Evolutionary conservation across 2,113 vertebrate species (phyloP).

Genomic region (Asarcornis scutulata): DNA sequence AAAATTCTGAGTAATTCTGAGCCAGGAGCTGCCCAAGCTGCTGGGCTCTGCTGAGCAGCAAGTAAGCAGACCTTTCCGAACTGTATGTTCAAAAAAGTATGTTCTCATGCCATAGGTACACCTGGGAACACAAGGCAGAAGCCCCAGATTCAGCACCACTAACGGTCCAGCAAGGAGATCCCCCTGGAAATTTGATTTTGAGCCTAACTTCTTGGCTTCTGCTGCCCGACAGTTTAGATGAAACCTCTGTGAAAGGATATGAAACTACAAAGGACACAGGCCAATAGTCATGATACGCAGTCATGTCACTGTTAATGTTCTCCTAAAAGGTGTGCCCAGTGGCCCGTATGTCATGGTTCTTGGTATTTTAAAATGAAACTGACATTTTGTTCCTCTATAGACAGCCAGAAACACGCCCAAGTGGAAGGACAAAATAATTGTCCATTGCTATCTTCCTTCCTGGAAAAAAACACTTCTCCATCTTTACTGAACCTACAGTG

Average conservation of each 20-base stretch:
- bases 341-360: neutral
- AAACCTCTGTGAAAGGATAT: neutral
- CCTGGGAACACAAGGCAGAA: neutral
- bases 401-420: neutral
- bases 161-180: neutral
- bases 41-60: neutral
- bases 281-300: neutral
- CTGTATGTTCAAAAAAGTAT: accelerated
- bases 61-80: neutral
- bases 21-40: neutral
- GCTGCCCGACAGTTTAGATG: neutral
- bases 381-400: neutral
- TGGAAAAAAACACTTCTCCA: neutral
- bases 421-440: neutral
- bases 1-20: too few relatives aligned
- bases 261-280: neutral
- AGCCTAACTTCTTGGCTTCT: neutral
- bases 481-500: neutral
- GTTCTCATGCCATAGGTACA: neutral
- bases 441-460: neutral
- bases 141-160: neutral
- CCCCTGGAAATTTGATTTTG: accelerated
- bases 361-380: neutral
- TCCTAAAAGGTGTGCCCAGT: neutral
- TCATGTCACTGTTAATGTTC: neutral